Conservation (phyloP, 2,113 vertebrate genomes). For the Casuarius casuarius region DNA sequence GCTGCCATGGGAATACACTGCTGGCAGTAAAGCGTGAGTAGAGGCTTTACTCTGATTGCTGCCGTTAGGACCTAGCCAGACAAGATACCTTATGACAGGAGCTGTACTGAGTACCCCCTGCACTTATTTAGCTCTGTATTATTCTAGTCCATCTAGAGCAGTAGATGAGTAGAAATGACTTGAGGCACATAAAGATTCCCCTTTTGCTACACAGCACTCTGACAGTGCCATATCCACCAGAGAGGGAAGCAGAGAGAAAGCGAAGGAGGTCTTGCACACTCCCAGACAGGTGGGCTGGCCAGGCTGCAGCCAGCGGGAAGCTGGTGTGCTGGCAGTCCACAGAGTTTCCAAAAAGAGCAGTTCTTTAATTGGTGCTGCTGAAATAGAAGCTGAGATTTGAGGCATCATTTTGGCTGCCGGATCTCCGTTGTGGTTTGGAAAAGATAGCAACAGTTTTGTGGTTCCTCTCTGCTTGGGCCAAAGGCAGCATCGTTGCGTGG, state of each 20-base stretch:
- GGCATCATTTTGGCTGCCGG: conserved; percentile 65
- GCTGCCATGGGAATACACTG: conserved; percentile 97
- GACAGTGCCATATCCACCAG: neutral
- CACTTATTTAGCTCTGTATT: neutral
- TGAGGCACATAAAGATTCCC: neutral
- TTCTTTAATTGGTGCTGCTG: conserved; percentile 61
- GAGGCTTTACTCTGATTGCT: neutral
- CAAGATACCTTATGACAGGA: neutral
- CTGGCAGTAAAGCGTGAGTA: conserved; percentile 94
- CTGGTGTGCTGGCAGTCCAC: neutral
- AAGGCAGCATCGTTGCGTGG: neutral
- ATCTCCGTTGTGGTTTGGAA: conserved; percentile 67
- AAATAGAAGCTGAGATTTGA: conserved; percentile 71
- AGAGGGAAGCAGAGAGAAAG: neutral
- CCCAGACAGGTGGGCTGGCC: conserved; percentile 22
- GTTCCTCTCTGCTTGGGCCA: conserved; percentile 46
- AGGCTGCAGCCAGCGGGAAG: neutral
- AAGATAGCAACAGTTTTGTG: conserved; percentile 61
- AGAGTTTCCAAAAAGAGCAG: conserved; percentile 38
- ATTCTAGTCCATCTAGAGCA: neutral
- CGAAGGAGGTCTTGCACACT: neutral
- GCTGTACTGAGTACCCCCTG: neutral
- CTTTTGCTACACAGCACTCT: neutral
- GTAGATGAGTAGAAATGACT: conserved; percentile 36
- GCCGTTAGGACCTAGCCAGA: neutral